Conservation (phyloP, 1,140 invertebrate species). For the Metopolophium dirhodum region DNA sequence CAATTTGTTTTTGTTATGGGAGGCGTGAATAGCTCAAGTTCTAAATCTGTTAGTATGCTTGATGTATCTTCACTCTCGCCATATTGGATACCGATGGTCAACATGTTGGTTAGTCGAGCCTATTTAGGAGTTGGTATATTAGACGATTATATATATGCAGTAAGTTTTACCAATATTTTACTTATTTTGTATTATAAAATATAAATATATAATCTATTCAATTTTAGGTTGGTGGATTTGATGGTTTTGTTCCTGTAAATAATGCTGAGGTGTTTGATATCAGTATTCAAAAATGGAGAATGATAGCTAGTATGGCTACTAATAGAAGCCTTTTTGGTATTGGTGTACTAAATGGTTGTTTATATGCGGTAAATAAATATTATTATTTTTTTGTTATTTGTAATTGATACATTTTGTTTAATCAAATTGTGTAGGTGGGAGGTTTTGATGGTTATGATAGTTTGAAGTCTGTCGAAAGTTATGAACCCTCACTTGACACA, state of each 20-base stretch:
- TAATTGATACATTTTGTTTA: background rate
- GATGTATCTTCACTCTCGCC: background rate
- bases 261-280: background rate
- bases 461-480: too few relatives aligned
- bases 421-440: conserved; percentile 70
- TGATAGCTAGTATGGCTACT: conserved; percentile 76
- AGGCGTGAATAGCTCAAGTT: background rate
- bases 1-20: conserved; percentile 73
- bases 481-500: too few relatives aligned
- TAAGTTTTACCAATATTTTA: background rate
- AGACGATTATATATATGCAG: background rate
- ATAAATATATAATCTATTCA: conserved; percentile 64
- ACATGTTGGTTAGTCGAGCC: background rate
- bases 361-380: conserved; percentile 64
- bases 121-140: background rate
- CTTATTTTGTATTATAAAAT: conserved; percentile 66
- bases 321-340: conserved; percentile 92
- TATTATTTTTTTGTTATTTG: conserved; percentile 15
- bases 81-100: background rate
- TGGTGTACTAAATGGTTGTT: conserved; percentile 71
- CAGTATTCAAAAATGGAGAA: background rate
- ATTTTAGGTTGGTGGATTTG: background rate
- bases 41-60: background rate
- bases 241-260: conserved; percentile 65
- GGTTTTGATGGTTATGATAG: conserved; percentile 86